Evolutionary conservation across 2,113 vertebrate species (phyloP), one percentile per base, ranked within the genome.

Genomic region (Rhagologus leucostigma): DNA sequence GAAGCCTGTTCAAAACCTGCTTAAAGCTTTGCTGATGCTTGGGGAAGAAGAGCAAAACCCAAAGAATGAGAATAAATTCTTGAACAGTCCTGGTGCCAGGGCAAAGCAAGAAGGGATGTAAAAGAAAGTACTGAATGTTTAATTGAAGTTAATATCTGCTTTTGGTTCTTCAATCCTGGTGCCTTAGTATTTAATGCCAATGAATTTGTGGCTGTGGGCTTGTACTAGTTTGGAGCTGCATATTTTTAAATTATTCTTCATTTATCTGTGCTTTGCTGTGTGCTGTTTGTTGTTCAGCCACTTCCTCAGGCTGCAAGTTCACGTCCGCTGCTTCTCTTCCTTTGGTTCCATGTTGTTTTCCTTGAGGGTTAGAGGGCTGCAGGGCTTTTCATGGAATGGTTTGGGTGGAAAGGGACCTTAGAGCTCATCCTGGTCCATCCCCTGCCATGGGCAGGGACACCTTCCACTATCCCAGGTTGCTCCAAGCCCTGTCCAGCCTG

Each of bases 401-500:
- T 60, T 39, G 56, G 44, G 44, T 32, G 59, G 73, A 46, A 49
- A 50, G 21, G n/a, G 21, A 39, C 56, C 44, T 49, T 24, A 7
- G 47, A 62, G 22, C 44, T 20, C n/a, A 49, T 49, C 21, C 10
- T 1, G 9, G 7, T 2, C 44, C n/a, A 32, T 21, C 21, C 15
- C 29, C 27, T 62, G 35, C 16, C 44, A 16, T 26, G 29, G 55
- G 21, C 44, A 39, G 56, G 13, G 44, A 24, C 56, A 49, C 27
- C 16, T 60, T 16, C 56, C 42, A 75, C n/a, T 13, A 5, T 6
- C 27, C 19, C 73, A 32, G 27, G 12, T 2, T 24, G 35, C 44
- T 49, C 44, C 74, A 32, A 37, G 27, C n/a, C n/a, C 42, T 0
- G 1, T 76, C n/a, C 55, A 76, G 0, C 44, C 73, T 49, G 56